Base-by-base conservation (phyloP, 1,140 invertebrate genomes). In the Grapholita molesta region DNA sequence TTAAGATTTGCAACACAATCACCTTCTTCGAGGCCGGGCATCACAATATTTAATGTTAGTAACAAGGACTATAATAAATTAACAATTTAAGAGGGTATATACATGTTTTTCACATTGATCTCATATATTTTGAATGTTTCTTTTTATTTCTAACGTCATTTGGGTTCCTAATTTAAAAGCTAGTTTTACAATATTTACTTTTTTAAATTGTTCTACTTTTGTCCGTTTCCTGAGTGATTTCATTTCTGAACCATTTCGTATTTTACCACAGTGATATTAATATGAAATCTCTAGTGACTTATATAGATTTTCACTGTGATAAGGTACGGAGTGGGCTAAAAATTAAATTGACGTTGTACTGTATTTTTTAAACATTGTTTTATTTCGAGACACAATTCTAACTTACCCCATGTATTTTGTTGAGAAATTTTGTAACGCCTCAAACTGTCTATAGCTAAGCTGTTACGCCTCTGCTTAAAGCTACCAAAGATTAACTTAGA, bases 131-230 rank as follows among this genome's bases (percentile, higher is more conserved):
- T 48, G 8, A 48, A 48, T 48, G 18, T 48, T 48, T 0, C 6
- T 48, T 48, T 0, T 6, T 48, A 48, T 21, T 21, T 48, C 21
- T 48, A 18, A 48, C 18, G 21, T 21, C 5, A 21, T 48, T 35
- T 21, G 15, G 42, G 42, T 48, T 21, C 42, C 18, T 18, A 18
- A 48, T 9, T 48, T 21, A 48, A 48, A 8, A 21, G 15, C 15
- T 18, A 6, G 15, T 8, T 21, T 48, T 21, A 18, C 12, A 18
- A 5, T 48, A 48, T 6, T 0, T 48, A 48, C 5, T 7, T 48
- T 48, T 48, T 48, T 0, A 38, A 6, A 71, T 52, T 72, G 79
- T n/a, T n/a, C 66, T 78, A 71, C 73, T 83, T 75, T 80, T 74
- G 8, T 6, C 35, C n/a, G 4, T 12, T n/a, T 12, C 3, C 12